Evolutionary conservation across 2,113 vertebrate species (phyloP).

Genomic region (Hydrolagus affinis): DNA sequence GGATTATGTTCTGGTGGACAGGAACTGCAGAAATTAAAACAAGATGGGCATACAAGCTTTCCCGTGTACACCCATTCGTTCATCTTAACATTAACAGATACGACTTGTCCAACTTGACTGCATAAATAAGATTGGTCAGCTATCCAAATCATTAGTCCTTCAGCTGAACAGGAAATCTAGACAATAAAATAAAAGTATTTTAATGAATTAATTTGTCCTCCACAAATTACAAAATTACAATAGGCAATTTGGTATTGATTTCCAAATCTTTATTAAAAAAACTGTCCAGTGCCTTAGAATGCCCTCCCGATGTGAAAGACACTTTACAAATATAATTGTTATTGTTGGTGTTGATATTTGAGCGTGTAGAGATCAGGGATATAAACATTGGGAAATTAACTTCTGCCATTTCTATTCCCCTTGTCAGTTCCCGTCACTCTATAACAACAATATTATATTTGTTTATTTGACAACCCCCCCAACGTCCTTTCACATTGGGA

Average conservation of each 20-base stretch:
- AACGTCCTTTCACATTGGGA: too few relatives aligned
- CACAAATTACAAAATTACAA: neutral
- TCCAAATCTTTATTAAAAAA: neutral
- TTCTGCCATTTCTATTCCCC: too few relatives aligned
- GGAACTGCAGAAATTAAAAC: slow-evolving; percentile 70
- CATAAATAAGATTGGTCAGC: slow-evolving; percentile 69
- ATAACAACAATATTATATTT: too few relatives aligned
- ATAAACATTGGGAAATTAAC: too few relatives aligned
- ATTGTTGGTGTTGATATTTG: too few relatives aligned
- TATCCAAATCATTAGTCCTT: slow-evolving; percentile 74
- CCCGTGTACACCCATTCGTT: slow-evolving; percentile 80
- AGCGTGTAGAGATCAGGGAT: too few relatives aligned
- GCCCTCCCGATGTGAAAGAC: too few relatives aligned
- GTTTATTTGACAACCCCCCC: too few relatives aligned
- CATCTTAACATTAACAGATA: slow-evolving; percentile 70
- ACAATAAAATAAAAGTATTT: slow-evolving; percentile 30
- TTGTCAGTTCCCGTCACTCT: too few relatives aligned
- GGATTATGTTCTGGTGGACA: slow-evolving; percentile 76
- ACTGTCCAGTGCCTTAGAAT: too few relatives aligned
- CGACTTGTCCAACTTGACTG: slow-evolving; percentile 62
- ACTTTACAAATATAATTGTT: too few relatives aligned
- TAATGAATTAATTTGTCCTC: neutral
- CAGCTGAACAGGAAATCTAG: slow-evolving; percentile 71
- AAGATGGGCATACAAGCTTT: slow-evolving; percentile 78
- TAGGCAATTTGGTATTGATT: neutral